Conservation (phyloP, 2,888 invertebrate species). For the Calliphora vomitoria region DNA sequence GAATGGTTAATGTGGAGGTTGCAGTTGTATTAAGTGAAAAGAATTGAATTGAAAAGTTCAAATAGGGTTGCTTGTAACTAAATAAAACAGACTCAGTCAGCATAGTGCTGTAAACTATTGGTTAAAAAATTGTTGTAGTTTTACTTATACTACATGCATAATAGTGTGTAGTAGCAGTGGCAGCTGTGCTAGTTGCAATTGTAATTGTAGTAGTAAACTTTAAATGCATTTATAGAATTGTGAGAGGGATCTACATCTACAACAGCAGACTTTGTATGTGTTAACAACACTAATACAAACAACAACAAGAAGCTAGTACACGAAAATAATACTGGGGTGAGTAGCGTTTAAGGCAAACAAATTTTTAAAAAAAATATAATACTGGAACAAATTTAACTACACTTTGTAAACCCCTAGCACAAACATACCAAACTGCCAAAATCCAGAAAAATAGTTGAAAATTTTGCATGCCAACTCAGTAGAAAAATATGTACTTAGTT, state of each 20-base stretch:
- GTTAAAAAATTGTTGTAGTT: conserved; percentile 36
- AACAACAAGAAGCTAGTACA: not conserved
- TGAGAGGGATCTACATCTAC: conserved; percentile 15
- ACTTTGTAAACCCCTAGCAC: not conserved
- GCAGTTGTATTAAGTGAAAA: conserved; percentile 11
- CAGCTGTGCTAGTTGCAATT: not conserved
- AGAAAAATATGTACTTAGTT: not conserved
- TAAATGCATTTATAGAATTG: conserved; percentile 30
- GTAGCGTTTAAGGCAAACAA: not conserved
- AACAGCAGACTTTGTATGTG: conserved; percentile 28
- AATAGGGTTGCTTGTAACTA: conserved; percentile 51
- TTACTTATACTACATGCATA: not conserved
- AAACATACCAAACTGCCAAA: not conserved
- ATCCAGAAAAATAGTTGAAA: not conserved
- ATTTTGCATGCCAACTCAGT: not conserved
- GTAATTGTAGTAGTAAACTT: conserved; percentile 4
- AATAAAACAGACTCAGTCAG: conserved; percentile 52
- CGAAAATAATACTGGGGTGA: not conserved
- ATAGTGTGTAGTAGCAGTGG: not conserved
- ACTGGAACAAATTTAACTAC: conserved; percentile 8
- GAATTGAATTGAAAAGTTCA: conserved; percentile 62
- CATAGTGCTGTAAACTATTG: conserved; percentile 36
- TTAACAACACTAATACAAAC: conserved; percentile 31
- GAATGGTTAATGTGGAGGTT: conserved; percentile 37
- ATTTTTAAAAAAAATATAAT: conserved; percentile 32